Evolutionary conservation across 2,113 vertebrate species (phyloP).

Genomic region (Rana temporaria): DNA sequence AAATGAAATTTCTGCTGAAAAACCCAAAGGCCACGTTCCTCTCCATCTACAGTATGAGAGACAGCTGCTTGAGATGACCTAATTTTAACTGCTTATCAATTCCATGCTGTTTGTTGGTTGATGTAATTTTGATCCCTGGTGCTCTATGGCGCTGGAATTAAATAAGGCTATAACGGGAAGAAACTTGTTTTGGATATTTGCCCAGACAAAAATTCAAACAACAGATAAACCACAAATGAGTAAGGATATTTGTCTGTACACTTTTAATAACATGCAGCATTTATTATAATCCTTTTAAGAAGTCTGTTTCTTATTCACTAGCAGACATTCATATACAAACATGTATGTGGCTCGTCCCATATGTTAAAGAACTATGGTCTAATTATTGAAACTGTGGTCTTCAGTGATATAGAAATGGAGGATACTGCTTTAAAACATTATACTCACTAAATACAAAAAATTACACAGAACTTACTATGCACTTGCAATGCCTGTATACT

Average conservation of each 20-base stretch:
- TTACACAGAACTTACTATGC: too few species aligned
- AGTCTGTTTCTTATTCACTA: background rate
- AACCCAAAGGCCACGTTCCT: conserved; percentile 74
- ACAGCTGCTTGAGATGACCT: conserved; percentile 77
- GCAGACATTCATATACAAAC: background rate
- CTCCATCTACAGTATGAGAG: conserved; percentile 71
- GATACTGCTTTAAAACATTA: too few species aligned
- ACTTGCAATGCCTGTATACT: too few species aligned
- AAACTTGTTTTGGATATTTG: conserved; percentile 78
- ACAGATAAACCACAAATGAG: conserved; percentile 60
- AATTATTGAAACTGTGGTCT: too few species aligned
- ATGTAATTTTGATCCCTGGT: conserved; percentile 79
- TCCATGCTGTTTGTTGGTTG: conserved; percentile 75
- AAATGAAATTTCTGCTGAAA: conserved; percentile 77
- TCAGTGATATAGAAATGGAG: too few species aligned
- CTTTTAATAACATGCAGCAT: background rate
- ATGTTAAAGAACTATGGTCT: background rate
- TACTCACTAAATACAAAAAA: too few species aligned
- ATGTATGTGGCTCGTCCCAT: background rate
- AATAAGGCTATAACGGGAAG: conserved; percentile 80
- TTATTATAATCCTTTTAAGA: background rate
- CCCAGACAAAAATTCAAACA: conserved; percentile 72
- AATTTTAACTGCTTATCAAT: conserved; percentile 84
- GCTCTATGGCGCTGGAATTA: conserved; percentile 79
- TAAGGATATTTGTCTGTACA: conserved; percentile 57